Conservation (phyloP, 2,113 vertebrate genomes). For the Hippoglossus stenolepis region DNA sequence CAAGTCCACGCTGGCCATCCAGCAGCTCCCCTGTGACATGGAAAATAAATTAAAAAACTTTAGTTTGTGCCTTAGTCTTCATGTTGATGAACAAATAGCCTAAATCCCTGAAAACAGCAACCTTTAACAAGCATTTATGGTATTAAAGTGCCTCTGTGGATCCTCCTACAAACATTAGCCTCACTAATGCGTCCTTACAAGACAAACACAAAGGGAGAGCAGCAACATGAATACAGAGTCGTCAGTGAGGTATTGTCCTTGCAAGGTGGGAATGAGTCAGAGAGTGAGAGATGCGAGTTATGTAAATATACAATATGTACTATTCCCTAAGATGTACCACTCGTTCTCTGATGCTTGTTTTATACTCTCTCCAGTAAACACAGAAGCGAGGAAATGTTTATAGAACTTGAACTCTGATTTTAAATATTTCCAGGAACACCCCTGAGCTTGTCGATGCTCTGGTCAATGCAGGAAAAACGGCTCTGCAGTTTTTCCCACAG, state of each 20-base stretch:
- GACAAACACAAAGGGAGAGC: constrained; percentile 30
- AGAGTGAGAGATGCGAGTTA: constrained; percentile 33
- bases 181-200: constrained; percentile 26
- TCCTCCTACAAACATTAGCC: constrained; percentile 39
- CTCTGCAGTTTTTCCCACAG: constrained; percentile 21
- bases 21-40: constrained; percentile 90
- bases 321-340: constrained; percentile 29
- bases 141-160: not conserved
- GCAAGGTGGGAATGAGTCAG: constrained; percentile 21
- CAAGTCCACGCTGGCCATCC: constrained; percentile 95
- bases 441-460: constrained; percentile 17
- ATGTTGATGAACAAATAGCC: not conserved
- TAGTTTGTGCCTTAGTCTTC: not conserved
- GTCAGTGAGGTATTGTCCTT: constrained; percentile 12
- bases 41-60: not conserved
- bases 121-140: not conserved
- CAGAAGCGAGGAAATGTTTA: constrained; percentile 7
- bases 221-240: constrained; percentile 39
- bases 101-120: not conserved
- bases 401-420: constrained; percentile 36
- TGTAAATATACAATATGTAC: constrained; percentile 39
- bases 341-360: constrained; percentile 17
- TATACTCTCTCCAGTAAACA: constrained; percentile 26
- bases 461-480: not conserved
- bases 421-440: constrained; percentile 51